Conservation (phyloP, 2,888 invertebrate genomes). For the Arctia plantaginis region DNA sequence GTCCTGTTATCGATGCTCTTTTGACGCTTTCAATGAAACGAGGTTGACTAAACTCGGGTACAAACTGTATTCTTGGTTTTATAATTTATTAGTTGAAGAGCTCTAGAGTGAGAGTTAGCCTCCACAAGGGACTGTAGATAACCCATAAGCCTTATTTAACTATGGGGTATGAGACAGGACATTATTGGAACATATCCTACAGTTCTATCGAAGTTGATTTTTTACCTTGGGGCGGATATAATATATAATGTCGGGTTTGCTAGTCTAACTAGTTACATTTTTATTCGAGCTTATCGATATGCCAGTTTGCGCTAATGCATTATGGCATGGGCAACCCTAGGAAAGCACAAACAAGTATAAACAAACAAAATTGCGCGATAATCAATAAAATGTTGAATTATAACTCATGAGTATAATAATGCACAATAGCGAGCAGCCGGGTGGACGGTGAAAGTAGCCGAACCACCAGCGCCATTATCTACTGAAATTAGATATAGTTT, state of each 20-base stretch:
- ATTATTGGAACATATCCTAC: too few species aligned
- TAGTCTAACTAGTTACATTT: not conserved
- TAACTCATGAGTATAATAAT: not conserved
- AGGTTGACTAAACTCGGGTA: conserved; percentile 35
- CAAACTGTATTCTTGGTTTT: not conserved
- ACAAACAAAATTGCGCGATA: not conserved
- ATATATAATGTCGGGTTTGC: not conserved
- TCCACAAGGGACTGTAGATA: not conserved
- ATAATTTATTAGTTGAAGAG: not conserved
- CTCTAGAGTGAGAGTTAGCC: not conserved
- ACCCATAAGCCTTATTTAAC: too few species aligned
- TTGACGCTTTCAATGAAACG: conserved; percentile 47
- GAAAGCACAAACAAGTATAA: not conserved
- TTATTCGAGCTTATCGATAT: not conserved
- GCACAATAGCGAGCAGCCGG: not conserved
- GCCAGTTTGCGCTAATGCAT: not conserved
- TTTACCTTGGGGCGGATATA: too few species aligned
- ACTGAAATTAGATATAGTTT: not conserved
- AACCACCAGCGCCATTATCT: not conserved
- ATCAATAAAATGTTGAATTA: not conserved
- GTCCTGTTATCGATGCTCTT: conserved; percentile 39
- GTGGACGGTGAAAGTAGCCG: not conserved
- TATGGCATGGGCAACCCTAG: not conserved
- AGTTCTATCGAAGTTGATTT: too few species aligned
- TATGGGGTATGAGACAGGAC: too few species aligned